These are phyloP conservation scores for Eleutherodactylus coqui DNA, from an alignment of 2,797 vertebrate genomes.

Conservation along the genomic window DNA sequence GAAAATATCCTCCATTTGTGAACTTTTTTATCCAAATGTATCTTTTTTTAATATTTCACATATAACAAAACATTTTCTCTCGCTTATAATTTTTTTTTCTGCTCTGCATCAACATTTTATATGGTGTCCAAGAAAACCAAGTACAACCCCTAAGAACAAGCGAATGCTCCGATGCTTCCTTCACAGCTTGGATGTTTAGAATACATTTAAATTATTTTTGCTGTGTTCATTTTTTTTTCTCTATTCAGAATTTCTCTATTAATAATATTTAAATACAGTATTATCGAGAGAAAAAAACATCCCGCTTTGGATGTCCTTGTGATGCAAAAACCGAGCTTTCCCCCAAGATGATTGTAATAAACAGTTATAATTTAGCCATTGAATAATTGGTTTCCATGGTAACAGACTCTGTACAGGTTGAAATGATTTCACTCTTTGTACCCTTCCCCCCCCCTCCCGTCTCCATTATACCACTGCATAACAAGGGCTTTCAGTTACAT, in stretches of 20 bases:
- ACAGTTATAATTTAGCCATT: slow-evolving; percentile 75
- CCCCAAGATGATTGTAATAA: slow-evolving; percentile 67
- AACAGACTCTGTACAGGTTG: slow-evolving; percentile 77
- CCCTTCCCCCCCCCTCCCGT: neutral
- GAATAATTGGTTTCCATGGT: slow-evolving; percentile 79
- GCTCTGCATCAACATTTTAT: neutral
- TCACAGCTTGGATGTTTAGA: neutral
- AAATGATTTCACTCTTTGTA: slow-evolving; percentile 70
- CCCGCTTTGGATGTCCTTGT: slow-evolving; percentile 53
- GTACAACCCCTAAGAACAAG: neutral
- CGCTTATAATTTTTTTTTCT: neutral
- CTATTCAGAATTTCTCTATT: neutral
- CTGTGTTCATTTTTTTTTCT: neutral
- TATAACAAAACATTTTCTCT: neutral
- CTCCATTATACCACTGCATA: slow-evolving; percentile 57
- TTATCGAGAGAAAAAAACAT: neutral
- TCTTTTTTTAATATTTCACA: neutral
- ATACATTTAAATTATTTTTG: neutral
- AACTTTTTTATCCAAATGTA: neutral
- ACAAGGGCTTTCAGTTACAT: slow-evolving; percentile 74
- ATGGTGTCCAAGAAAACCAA: neutral
- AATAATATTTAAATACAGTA: slow-evolving; percentile 14
- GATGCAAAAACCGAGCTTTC: slow-evolving; percentile 65
- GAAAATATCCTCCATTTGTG: neutral
- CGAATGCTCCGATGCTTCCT: too few relatives aligned